These are phyloP conservation scores for Notechis scutatus DNA, from an alignment of 2,113 vertebrate genomes.

Conservation along the genomic window DNA sequence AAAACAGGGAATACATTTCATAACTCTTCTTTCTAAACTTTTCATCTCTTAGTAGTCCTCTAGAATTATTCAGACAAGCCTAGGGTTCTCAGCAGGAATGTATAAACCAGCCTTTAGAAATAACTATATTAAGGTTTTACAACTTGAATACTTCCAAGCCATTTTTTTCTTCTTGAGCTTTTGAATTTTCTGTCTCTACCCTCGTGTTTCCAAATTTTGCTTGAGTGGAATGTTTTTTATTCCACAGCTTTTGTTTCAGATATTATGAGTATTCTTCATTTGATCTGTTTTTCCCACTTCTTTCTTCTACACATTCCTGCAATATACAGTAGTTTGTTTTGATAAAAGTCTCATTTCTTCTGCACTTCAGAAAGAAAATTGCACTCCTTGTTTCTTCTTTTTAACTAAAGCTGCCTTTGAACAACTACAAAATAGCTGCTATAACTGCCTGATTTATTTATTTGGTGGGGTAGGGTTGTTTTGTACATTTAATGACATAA, in stretches of 20 bases:
- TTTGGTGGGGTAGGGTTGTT: background rate
- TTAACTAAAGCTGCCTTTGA: background rate
- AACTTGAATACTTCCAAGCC: background rate
- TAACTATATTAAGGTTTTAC: background rate
- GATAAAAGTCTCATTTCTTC: background rate
- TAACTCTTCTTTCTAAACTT: background rate
- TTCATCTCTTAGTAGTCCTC: background rate
- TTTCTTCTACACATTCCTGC: background rate
- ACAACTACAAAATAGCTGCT: background rate
- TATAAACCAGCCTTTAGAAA: background rate
- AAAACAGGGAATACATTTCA: background rate
- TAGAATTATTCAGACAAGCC: background rate
- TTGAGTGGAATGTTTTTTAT: background rate
- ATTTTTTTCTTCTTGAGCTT: background rate
- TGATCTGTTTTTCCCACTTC: background rate
- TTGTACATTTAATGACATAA: background rate
- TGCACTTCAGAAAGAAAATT: background rate
- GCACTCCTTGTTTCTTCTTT: background rate
- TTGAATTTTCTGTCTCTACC: background rate
- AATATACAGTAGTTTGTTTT: background rate
- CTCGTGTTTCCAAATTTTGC: background rate
- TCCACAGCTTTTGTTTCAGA: background rate
- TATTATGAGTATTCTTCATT: background rate
- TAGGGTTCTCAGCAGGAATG: background rate
- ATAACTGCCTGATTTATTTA: background rate